Evolutionary conservation across 2,113 vertebrate genomes (phyloP).

Genomic region (Hippocampus comes): DNA sequence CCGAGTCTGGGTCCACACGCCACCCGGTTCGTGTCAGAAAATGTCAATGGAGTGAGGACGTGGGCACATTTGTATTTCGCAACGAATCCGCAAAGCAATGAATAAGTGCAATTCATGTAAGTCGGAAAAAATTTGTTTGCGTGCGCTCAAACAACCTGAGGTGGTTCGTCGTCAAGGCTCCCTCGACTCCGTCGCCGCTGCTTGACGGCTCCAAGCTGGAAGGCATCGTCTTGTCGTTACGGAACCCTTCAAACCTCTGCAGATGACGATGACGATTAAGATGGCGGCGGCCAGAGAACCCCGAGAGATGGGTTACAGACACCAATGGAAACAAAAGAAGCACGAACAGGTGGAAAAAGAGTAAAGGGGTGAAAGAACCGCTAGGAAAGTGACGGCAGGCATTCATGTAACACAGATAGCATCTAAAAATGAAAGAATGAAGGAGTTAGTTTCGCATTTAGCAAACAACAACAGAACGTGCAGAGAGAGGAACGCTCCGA

Average conservation of each 20-base stretch:
- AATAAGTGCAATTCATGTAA: not conserved
- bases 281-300: conserved; percentile 52
- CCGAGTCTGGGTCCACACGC: too few relatives aligned
- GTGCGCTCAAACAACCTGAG: conserved; percentile 77
- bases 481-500: not conserved
- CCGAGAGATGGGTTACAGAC: conserved; percentile 6
- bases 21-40: too few relatives aligned
- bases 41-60: too few relatives aligned
- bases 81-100: not conserved
- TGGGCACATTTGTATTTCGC: too few relatives aligned
- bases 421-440: not conserved
- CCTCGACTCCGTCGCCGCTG: conserved; percentile 76
- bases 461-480: not conserved
- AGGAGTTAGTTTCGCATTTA: not conserved
- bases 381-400: not conserved
- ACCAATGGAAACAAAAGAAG: not conserved
- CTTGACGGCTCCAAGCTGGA: conserved; percentile 92
- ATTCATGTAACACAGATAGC: not conserved
- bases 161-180: conserved; percentile 78
- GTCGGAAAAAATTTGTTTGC: not conserved
- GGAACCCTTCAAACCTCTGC: conserved; percentile 92
- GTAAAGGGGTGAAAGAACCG: not conserved
- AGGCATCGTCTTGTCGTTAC: conserved; percentile 90
- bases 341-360: not conserved
- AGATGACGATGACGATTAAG: conserved; percentile 30